A percentile compares a stretch with the other conserved stretches of the same genome.
Evolutionary conservation across 1,140 invertebrate genomes (phyloP).

Genomic region (Euwallacea similis): DNA sequence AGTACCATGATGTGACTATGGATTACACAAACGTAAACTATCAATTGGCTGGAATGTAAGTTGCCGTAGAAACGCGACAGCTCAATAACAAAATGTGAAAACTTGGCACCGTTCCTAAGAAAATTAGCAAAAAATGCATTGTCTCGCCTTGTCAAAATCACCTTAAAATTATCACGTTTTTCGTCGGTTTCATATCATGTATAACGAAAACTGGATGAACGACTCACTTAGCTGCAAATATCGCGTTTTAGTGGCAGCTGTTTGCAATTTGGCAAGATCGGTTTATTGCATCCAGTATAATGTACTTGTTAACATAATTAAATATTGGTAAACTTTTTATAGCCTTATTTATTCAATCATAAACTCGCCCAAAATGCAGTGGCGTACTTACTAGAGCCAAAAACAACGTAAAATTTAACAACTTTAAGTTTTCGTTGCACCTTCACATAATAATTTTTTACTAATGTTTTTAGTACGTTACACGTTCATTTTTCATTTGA

Average conservation of each 20-base stretch:
- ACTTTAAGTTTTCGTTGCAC: too few species aligned
- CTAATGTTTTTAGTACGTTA: too few species aligned
- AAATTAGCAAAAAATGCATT: constrained; percentile 15
- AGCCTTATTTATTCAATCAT: constrained; percentile 8
- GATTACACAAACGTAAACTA: too few species aligned
- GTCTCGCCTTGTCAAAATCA: constrained; percentile 8
- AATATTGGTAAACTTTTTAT: constrained; percentile 19
- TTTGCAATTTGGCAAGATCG: constrained; percentile 21
- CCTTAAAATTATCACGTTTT: constrained; percentile 26
- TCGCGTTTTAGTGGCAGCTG: constrained; percentile 20
- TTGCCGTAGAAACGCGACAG: too few species aligned
- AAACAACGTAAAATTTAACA: too few species aligned
- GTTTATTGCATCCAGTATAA: constrained; percentile 25
- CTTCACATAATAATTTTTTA: too few species aligned
- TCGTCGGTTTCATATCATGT: constrained; percentile 19
- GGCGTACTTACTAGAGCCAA: neutral
- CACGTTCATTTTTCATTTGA: too few species aligned
- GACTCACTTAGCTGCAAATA: constrained; percentile 10
- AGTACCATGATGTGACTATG: too few species aligned
- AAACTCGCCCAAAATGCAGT: constrained; percentile 3
- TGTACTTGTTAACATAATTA: constrained; percentile 22
- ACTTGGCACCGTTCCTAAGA: constrained; percentile 9
- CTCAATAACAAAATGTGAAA: neutral
- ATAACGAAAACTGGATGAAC: constrained; percentile 3
- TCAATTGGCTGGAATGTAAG: too few species aligned